phyloP scores from a whole-genome alignment of 2,888 invertebrate genomes.

The Rhingia campestris region DNA sequence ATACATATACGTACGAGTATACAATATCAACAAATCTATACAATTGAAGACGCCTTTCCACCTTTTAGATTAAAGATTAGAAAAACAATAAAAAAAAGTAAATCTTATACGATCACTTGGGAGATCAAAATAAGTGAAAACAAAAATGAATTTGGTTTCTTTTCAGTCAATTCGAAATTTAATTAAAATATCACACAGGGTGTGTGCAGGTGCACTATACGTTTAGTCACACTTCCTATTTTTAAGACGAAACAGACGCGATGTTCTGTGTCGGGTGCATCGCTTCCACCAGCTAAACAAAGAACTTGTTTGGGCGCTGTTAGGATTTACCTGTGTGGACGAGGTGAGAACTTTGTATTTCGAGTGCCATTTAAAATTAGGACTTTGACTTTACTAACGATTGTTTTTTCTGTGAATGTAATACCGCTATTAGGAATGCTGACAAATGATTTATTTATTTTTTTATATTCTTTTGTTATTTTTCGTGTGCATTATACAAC shows the following conservation, averaged over 20 bases:
- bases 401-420: not conserved
- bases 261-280: not conserved
- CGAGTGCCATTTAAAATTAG: not conserved
- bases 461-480: too few species aligned
- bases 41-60: too few species aligned
- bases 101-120: too few species aligned
- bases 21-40: too few species aligned
- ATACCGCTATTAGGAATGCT: not conserved
- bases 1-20: too few species aligned
- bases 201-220: not conserved
- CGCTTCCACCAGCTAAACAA: not conserved
- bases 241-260: not conserved
- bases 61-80: too few species aligned
- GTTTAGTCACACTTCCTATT: not conserved
- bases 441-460: too few species aligned
- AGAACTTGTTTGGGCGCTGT: not conserved
- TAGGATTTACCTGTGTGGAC: not conserved
- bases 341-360: not conserved
- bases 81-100: too few species aligned
- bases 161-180: not conserved
- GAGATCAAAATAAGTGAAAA: too few species aligned
- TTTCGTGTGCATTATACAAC: too few species aligned
- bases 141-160: too few species aligned
- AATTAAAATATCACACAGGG: not conserved
- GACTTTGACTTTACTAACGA: not conserved